Evolutionary conservation across 1,140 invertebrate species (phyloP), one percentile per base, ranked within the genome.

Genomic region (Drosophila ananassae): DNA sequence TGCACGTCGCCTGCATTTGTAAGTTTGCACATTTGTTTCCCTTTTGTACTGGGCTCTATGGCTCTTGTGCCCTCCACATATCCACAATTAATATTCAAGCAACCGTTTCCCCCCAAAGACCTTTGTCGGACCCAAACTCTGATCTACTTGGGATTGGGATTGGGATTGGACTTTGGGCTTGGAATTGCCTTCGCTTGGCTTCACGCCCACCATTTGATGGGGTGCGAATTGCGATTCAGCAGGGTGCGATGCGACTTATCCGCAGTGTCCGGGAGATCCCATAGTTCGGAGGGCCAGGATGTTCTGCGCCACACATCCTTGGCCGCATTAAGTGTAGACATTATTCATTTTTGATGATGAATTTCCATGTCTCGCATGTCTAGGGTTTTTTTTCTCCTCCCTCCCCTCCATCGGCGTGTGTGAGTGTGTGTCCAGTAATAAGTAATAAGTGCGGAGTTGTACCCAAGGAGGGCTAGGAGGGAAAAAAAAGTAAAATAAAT

Each of bases 311-410:
- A 56, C 77, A 47, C 41, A 17, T 67, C 60, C 74, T 57, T 55
- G 69, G 75, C 67, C 77, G 85, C 84, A 90, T 89, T 90, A 89
- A 89, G 85, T 89, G 85, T 89, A 89, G 84, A 89, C 84, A 89
- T 89, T 89, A 89, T 90, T 89, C 84, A 89, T 89, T 89, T 89
- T 89, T 89, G 84, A 89, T 89, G 84, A 89, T 89, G 84, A 89
- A 89, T 89, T 89, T 89, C 83, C 83, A 89, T 89, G 83, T 87
- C 83, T 87, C 83, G 85, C 83, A 89, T 87, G 83, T 87, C 83
- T 82, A 78, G 78, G 75, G 82, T 68, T 81, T 77, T 80, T 72
- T 17, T 17, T 17, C 17, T 17, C 17, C 17, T 17, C 17, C 17
- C 17, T 17, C 17, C 17, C 61, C 57, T 64, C 46, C 12, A 9